Conservation (phyloP, 2,797 vertebrate species). For the Melanotaenia pygmaea region DNA sequence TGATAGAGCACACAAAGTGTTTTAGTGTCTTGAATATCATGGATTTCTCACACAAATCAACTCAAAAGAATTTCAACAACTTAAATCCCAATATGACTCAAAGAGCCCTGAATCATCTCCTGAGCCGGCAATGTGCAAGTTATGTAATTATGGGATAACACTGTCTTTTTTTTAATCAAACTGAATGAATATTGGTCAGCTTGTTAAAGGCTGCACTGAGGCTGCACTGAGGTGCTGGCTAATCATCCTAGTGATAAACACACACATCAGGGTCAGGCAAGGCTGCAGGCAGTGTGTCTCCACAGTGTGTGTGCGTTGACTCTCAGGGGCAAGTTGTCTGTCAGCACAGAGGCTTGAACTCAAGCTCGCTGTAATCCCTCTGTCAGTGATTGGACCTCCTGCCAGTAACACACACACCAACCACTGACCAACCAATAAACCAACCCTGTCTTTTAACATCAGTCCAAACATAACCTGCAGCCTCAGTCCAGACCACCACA, state of each 20-base stretch:
- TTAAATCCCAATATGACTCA: neutral
- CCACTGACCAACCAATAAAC: conserved; percentile 49
- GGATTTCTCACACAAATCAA: neutral
- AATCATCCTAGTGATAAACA: conserved; percentile 32
- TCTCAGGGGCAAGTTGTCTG: conserved; percentile 74
- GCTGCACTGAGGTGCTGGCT: conserved; percentile 7
- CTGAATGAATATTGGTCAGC: conserved; percentile 3
- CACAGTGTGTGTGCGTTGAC: conserved; percentile 55
- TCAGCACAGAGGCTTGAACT: conserved; percentile 76
- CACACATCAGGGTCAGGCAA: conserved; percentile 50
- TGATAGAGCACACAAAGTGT: conserved; percentile 11
- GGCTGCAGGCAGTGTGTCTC: conserved; percentile 49
- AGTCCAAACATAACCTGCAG: conserved; percentile 65
- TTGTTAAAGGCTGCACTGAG: conserved; percentile 26
- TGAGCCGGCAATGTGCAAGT: neutral
- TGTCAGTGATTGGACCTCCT: conserved; percentile 76
- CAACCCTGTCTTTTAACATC: conserved; percentile 42
- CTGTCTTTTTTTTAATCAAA: neutral
- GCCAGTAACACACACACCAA: conserved; percentile 64
- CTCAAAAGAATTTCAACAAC: neutral
- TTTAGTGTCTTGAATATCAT: neutral
- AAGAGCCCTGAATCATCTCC: neutral
- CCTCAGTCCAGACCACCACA: conserved; percentile 39
- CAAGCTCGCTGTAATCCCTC: conserved; percentile 73
- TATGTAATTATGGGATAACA: neutral